Evolutionary conservation across 2,797 vertebrate species (phyloP), one percentile per base, ranked within the genome.

Genomic region (Erpetoichthys calabaricus): DNA sequence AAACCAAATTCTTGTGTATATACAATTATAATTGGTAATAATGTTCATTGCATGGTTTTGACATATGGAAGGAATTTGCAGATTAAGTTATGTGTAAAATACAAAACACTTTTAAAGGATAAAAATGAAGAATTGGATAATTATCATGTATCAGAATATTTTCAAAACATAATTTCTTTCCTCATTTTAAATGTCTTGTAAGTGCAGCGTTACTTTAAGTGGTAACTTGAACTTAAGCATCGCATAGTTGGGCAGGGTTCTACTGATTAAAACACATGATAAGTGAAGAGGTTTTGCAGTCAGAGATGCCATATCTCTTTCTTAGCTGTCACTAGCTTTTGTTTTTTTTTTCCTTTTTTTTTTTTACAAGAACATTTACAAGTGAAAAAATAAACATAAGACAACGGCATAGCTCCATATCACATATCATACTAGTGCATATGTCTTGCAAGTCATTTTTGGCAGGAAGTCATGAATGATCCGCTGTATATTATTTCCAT

Each of bases 161-260:
- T 25, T 25, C 25, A 25, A 25, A 25, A 25, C 25, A 25, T 25
- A 25, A 25, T 25, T 25, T 25, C 2, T 25, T 25, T 25, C 25
- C 25, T 25, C 25, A 25, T 25, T 25, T 25, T 25, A 25, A 25
- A 25, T 25, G 25, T 25, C 25, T 25, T 25, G 25, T 25, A 25
- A 25, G 25, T 25, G 25, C 25, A 25, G 25, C 25, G 25, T 25
- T 25, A 70, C 74, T 79, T 76, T 73, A 64, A 76, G 68, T 58
- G 66, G 87, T 80, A 89, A 89, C 73, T 66, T 58, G 79, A 89
- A 85, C 84, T 62, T 75, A 42, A 7, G 63, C 62, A 69, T 75
- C 80, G 80, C 78, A 76, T 72, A 79, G 84, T 80, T 78, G 79
- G 78, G 74, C 75, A 71, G 84, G 84, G 82, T 82, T 77, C 68